Conservation (phyloP, 2,888 invertebrate genomes). For the Lypha dubia region DNA sequence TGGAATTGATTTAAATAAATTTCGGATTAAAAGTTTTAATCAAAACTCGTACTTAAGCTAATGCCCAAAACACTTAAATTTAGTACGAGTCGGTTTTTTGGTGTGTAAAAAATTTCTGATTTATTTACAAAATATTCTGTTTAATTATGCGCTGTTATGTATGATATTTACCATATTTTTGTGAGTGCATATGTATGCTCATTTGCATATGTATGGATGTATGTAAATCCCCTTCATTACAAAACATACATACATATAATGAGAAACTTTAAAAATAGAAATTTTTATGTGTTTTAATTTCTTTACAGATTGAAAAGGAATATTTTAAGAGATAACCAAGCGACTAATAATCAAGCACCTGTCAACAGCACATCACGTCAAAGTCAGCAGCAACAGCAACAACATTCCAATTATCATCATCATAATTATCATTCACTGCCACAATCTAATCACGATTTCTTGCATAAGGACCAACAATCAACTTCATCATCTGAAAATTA, state of each 20-base stretch:
- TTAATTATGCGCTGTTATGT: too few relatives aligned
- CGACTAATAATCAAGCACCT: neutral
- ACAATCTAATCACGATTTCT: conserved; percentile 22
- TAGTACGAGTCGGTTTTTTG: too few relatives aligned
- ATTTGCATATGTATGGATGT: too few relatives aligned
- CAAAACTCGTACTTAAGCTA: too few relatives aligned
- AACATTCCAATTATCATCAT: neutral
- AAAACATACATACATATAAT: neutral
- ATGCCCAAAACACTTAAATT: too few relatives aligned
- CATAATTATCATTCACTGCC: neutral
- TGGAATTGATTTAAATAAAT: too few relatives aligned
- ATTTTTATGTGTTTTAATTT: neutral
- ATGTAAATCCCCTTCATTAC: too few relatives aligned
- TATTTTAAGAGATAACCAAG: neutral
- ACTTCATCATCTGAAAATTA: conserved; percentile 15
- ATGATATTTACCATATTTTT: too few relatives aligned
- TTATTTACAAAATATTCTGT: too few relatives aligned
- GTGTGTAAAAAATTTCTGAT: too few relatives aligned
- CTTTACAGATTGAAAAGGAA: conserved; percentile 66
- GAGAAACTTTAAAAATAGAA: neutral
- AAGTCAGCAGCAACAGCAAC: conserved; percentile 10
- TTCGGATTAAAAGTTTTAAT: too few relatives aligned
- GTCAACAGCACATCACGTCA: conserved; percentile 18
- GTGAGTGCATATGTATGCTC: too few relatives aligned
- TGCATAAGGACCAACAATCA: conserved; percentile 12